phyloP scores from a whole-genome alignment of 2,797 vertebrate species.

The Pitangus sulphuratus region DNA sequence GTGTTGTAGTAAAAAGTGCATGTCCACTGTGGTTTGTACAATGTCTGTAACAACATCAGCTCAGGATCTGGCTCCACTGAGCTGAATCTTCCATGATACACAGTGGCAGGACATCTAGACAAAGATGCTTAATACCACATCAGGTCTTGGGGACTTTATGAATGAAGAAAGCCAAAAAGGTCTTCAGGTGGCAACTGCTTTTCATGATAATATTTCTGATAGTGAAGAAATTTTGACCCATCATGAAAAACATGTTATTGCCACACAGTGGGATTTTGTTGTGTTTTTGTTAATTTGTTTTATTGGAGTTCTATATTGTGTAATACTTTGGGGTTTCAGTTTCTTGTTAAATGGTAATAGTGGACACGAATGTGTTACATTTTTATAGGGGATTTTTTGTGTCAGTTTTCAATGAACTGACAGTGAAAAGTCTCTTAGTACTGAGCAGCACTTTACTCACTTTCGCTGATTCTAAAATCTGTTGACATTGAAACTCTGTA shows the following conservation, averaged over 20 bases:
- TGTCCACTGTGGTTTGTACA: not conserved
- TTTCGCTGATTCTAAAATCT: not conserved
- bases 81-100: not conserved
- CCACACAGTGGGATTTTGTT: not conserved
- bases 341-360: not conserved
- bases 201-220: not conserved
- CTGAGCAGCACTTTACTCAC: not conserved
- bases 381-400: rapidly evolving
- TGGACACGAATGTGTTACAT: not conserved
- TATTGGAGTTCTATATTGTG: not conserved
- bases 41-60: not conserved
- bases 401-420: not conserved
- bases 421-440: not conserved
- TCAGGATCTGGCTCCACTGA: not conserved
- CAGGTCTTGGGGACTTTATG: not conserved
- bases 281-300: not conserved
- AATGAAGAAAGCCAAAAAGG: not conserved
- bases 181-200: not conserved
- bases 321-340: not conserved
- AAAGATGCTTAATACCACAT: not conserved
- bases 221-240: not conserved
- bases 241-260: not conserved
- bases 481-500: not conserved
- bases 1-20: not conserved
- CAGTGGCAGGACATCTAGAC: not conserved